Conservation (phyloP, 2,113 vertebrate genomes). For the Tinamus guttatus region DNA sequence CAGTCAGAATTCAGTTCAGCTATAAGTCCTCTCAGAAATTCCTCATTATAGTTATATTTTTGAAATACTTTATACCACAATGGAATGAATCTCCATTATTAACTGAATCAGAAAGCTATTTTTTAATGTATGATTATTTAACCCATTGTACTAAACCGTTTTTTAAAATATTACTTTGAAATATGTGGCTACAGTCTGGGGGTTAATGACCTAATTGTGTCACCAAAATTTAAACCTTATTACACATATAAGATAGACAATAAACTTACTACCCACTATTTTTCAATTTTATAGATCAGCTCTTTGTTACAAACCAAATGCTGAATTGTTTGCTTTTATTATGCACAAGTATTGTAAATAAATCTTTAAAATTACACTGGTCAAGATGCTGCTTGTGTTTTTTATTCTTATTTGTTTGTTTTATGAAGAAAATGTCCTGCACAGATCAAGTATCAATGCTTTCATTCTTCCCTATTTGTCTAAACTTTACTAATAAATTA, state of each 20-base stretch:
- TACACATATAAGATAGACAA: neutral
- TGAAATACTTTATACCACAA: neutral
- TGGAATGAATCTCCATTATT: neutral
- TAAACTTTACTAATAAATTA: neutral
- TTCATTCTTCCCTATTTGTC: no score
- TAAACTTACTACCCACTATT: accelerated
- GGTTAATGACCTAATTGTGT: neutral
- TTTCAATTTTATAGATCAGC: neutral
- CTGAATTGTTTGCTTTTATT: neutral
- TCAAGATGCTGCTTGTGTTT: neutral
- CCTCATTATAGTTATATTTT: neutral
- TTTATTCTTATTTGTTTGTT: neutral
- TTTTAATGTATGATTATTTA: neutral
- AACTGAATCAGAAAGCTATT: neutral
- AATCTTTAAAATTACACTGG: neutral
- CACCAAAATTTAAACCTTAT: neutral
- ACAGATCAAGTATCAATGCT: no score
- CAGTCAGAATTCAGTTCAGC: neutral
- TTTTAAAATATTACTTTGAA: neutral
- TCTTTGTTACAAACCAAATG: neutral
- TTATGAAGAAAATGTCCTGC: neutral
- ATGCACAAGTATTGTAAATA: neutral
- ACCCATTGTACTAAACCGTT: neutral
- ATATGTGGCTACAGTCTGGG: neutral
- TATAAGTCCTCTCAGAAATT: neutral